Base-by-base conservation (phyloP, 2,888 invertebrate genomes). In the Crioceris asparagi region DNA sequence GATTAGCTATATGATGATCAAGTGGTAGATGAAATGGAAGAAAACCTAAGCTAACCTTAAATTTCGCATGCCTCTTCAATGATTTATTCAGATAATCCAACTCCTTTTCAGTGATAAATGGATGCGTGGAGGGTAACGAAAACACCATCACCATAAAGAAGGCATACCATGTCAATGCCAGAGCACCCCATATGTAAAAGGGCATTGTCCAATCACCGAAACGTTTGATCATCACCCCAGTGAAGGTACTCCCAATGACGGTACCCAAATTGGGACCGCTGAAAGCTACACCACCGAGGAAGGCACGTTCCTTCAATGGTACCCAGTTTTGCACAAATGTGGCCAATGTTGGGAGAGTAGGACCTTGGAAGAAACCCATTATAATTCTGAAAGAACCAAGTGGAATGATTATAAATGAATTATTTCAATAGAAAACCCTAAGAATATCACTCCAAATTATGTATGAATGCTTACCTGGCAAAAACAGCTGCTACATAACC, bases 141-240 rank as follows among this genome's bases (percentile, higher is more conserved):
- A 60, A 65, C 39, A 66, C 62, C n/a, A 66, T 43, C 3, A 61
- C 14, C 26, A 53, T 60, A 77, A 61, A 56, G 34, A 62, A 46
- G 19, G 56, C 41, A 42, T 54, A 83, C 83, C 83, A 85, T 1
- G 80, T 36, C 3, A 82, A 65, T n/a, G 81, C 82, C 3, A 80
- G 49, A 3, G 69, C 68, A n/a, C 84, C 85, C 56, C 84, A 85
- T 19, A 84, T 69, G 54, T 85, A 86, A 62, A 86, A 86, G 2
- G 84, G 83, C 0, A 75, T 71, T n/a, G 75, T 69, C 85, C 84
- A 85, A 11, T 76, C 75, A 3, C 7, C 17, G 8, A 25, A 23
- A 7, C 3, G 7, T 11, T 21, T 7, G 1, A 33, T 33, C 6
- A 33, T 33, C 6, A 23, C 8, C 2, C 43, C 45, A 1, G 82